A percentile compares a stretch with the other conserved stretches of the same genome.
Conservation (phyloP, 1,140 invertebrate species). For the Danaus plexippus region DNA sequence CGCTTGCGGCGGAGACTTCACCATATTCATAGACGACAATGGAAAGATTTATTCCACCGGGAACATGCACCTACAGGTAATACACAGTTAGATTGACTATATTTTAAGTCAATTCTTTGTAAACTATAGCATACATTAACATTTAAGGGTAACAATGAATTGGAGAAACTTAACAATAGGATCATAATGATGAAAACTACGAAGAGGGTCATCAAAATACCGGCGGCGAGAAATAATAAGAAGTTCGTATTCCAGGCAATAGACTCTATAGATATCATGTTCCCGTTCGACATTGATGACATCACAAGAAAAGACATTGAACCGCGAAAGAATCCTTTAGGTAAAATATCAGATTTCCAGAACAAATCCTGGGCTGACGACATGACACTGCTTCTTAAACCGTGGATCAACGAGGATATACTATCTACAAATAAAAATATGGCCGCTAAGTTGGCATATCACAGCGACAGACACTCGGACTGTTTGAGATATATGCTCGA, state of each 20-base stretch:
- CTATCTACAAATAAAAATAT: conserved; percentile 45
- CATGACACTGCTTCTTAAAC: conserved; percentile 43
- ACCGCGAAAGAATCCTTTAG: conserved; percentile 40
- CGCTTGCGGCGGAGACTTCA: conserved; percentile 58
- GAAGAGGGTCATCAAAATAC: conserved; percentile 62
- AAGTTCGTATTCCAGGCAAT: conserved; percentile 56
- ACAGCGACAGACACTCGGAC: conserved; percentile 40
- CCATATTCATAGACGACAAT: conserved; percentile 53
- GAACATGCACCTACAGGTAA: conserved; percentile 46
- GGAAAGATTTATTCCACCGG: conserved; percentile 49
- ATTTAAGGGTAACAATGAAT: conserved; percentile 40
- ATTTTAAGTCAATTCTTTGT: background rate
- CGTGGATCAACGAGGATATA: conserved; percentile 48
- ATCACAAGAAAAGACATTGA: conserved; percentile 43
- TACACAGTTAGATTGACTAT: conserved; percentile 3
- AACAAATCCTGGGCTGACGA: conserved; percentile 59
- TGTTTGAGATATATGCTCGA: conserved; percentile 43
- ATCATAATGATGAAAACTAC: conserved; percentile 67
- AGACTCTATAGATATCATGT: conserved; percentile 53
- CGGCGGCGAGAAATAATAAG: conserved; percentile 42
- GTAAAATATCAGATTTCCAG: conserved; percentile 43
- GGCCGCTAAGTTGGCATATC: conserved; percentile 53
- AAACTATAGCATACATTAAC: no score
- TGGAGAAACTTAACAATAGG: conserved; percentile 41
- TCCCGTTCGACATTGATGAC: conserved; percentile 47